Evolutionary conservation across 1,140 invertebrate species (phyloP).

Genomic region (Drosophila pruinosa): DNA sequence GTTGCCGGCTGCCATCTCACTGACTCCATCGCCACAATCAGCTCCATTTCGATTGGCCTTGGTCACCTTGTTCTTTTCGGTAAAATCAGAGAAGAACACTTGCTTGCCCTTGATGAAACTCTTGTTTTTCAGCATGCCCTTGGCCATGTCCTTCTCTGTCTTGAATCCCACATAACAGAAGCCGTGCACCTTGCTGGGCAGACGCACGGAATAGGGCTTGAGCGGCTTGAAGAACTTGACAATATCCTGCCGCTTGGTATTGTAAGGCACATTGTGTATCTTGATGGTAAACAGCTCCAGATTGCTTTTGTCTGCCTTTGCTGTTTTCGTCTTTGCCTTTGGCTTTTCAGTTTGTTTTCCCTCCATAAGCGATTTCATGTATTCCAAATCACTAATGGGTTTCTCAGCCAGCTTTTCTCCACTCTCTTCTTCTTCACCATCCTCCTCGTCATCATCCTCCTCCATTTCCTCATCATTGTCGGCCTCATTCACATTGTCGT

Average conservation of each 20-base stretch:
- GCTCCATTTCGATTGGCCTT: conserved; percentile 82
- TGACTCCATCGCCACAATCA: conserved; percentile 56
- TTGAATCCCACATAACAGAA: conserved; percentile 96
- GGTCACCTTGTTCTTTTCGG: conserved; percentile 83
- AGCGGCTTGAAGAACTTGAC: conserved; percentile 92
- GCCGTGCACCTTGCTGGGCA: conserved; percentile 91
- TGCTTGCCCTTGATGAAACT: conserved; percentile 91
- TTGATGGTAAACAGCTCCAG: conserved; percentile 85
- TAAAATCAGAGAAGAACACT: conserved; percentile 87
- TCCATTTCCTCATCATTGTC: conserved; percentile 54
- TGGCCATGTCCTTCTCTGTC: conserved; percentile 90
- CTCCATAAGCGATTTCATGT: conserved; percentile 86
- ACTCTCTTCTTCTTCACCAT: conserved; percentile 62
- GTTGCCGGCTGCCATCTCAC: conserved; percentile 9
- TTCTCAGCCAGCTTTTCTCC: conserved; percentile 85
- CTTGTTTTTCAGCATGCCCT: conserved; percentile 93
- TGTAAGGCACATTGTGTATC: conserved; percentile 80
- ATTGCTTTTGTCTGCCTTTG: conserved; percentile 54
- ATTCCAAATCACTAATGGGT: conserved; percentile 89
- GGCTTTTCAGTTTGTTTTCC: conserved; percentile 72
- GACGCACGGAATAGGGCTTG: conserved; percentile 89
- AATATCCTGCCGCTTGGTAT: conserved; percentile 74
- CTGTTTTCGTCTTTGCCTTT: conserved; percentile 15
- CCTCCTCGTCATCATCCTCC: conserved; percentile 60
- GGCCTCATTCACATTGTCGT: conserved; percentile 66